Conservation (phyloP, 1,140 invertebrate genomes). For the Cotesia typhae region DNA sequence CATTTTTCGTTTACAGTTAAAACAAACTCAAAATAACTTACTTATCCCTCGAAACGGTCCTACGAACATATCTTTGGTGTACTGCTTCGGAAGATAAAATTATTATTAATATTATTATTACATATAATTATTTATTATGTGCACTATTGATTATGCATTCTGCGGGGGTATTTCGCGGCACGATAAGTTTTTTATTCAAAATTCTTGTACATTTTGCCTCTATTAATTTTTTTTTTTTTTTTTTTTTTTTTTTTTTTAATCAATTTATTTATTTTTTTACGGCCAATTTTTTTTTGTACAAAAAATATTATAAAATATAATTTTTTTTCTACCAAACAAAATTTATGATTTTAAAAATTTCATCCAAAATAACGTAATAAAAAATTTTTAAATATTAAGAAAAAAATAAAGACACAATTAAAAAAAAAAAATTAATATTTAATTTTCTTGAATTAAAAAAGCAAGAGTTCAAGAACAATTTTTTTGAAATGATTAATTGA, state of each 20-base stretch:
- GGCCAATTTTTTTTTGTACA: not conserved
- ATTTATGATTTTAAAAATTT: too few relatives aligned
- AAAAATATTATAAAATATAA: too few relatives aligned
- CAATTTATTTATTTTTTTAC: not conserved
- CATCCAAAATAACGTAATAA: too few relatives aligned
- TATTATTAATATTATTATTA: constrained; percentile 25
- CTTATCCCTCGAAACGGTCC: constrained; percentile 44
- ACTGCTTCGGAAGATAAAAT: constrained; percentile 46
- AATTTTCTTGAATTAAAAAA: too few relatives aligned
- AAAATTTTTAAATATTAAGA: too few relatives aligned
- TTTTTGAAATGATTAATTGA: too few relatives aligned
- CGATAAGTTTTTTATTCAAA: constrained; percentile 33
- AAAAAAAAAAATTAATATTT: too few relatives aligned
- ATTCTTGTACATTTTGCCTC: constrained; percentile 28
- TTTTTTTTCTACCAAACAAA: too few relatives aligned
- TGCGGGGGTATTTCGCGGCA: constrained; percentile 47
- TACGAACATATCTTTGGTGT: constrained; percentile 58
- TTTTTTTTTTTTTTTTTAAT: not conserved
- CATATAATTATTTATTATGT: constrained; percentile 44
- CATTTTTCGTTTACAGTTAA: constrained; percentile 15
- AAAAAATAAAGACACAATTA: too few relatives aligned
- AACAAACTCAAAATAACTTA: constrained; percentile 37
- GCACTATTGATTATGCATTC: constrained; percentile 47
- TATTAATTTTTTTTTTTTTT: constrained; percentile 13
- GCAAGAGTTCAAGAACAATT: too few relatives aligned